phyloP scores from a whole-genome alignment of 1,140 invertebrate genomes.

The Psilanteris sp. region DNA sequence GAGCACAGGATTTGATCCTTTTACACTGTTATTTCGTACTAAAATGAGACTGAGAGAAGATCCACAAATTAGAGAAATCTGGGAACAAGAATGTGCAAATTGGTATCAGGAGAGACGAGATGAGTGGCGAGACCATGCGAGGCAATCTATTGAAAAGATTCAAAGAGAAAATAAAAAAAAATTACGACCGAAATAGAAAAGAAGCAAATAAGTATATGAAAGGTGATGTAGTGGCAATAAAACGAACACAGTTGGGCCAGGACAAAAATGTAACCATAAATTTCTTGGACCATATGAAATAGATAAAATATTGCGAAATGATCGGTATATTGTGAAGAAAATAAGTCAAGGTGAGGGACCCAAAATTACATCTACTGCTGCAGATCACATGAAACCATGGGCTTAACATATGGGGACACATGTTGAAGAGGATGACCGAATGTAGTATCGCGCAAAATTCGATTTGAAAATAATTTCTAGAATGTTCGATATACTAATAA shows the following conservation, averaged over 20 bases:
- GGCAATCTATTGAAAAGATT: not conserved
- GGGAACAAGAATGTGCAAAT: not conserved
- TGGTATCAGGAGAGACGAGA: conserved; percentile 17
- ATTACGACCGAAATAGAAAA: conserved; percentile 37
- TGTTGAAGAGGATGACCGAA: not conserved
- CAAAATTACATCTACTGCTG: not conserved
- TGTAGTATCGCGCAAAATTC: no score
- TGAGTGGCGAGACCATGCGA: not conserved
- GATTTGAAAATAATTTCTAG: no score
- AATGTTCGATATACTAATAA: no score
- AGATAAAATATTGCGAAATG: conserved; percentile 41
- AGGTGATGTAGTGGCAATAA: conserved; percentile 61
- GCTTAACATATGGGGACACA: conserved; percentile 13
- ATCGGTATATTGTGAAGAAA: conserved; percentile 61
- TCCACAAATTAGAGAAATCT: not conserved
- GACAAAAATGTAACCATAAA: conserved; percentile 37
- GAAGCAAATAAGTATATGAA: conserved; percentile 27
- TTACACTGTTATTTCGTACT: no score
- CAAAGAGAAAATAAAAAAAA: conserved; percentile 14
- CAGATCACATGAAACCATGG: not conserved
- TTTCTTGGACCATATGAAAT: conserved; percentile 56
- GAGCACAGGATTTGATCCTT: no score
- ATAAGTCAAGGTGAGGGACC: not conserved
- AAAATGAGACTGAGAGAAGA: no score
- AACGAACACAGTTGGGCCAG: conserved; percentile 48